Conservation (phyloP, 2,113 vertebrate species). For the Rafetus swinhoei region DNA sequence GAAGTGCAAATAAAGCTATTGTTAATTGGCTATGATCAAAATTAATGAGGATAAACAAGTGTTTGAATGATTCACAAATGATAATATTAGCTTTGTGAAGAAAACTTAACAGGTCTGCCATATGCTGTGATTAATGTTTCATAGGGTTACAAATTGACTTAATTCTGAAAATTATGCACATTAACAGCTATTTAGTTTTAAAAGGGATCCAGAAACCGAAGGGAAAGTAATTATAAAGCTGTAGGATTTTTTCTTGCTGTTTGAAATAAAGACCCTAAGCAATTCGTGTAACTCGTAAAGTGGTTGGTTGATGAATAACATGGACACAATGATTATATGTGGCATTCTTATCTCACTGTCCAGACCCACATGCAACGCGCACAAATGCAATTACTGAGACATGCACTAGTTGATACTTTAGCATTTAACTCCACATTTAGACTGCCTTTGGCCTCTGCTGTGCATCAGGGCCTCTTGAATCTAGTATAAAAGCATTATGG, state of each 20-base stretch:
- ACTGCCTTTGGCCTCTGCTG: neutral
- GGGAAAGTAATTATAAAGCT: neutral
- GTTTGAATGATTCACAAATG: slow-evolving; percentile 36
- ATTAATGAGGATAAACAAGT: neutral
- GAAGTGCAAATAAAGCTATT: neutral
- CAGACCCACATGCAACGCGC: neutral
- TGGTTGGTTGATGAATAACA: neutral
- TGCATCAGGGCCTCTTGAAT: rapidly evolving
- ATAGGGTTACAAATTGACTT: slow-evolving; percentile 32
- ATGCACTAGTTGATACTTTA: neutral
- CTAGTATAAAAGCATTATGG: neutral
- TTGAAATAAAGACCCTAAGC: neutral
- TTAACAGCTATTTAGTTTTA: slow-evolving; percentile 24
- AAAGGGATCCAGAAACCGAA: neutral
- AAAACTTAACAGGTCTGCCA: slow-evolving; percentile 10
- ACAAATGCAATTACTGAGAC: neutral
- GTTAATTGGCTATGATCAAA: slow-evolving; percentile 16
- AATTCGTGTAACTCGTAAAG: neutral
- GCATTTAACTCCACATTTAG: neutral
- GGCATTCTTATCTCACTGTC: neutral
- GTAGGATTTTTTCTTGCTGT: neutral
- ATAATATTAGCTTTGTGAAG: slow-evolving; percentile 34
- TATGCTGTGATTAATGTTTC: slow-evolving; percentile 41
- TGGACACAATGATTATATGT: neutral
- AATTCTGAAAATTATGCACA: neutral